Evolutionary conservation across 2,113 vertebrate genomes (phyloP), one percentile per base, ranked within the genome.

Genomic region (Hyaena hyaena): DNA sequence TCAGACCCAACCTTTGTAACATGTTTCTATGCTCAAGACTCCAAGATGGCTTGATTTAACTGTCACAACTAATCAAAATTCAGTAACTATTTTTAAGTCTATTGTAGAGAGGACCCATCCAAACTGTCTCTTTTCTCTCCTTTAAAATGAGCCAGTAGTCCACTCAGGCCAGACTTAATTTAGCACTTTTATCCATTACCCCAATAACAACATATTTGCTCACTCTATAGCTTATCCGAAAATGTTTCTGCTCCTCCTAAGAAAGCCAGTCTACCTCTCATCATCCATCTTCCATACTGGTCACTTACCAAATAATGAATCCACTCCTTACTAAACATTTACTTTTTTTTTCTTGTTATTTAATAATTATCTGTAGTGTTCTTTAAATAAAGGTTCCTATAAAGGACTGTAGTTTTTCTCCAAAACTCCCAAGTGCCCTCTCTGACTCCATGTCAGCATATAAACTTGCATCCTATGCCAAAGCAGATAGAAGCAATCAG

Each of bases 61-160:
- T 55, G n/a, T 31, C 43, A 43, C 14, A 79, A 43, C 33, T 91
- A 83, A 92, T 88, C 53, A n/a, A 95, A 95, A 77, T 77, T 39
- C 55, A 88, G 4, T 35, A 1, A 4, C 10, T 71, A 21, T 4
- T 69, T n/a, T 31, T 35, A 81, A 50, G n/a, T 53, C 23, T 55
- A 3, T 79, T 95, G 3, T 73, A 76, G 26, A 53, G 6, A 43
- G 16, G 4, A 66, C 39, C 2, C 10, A 33, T 79, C 24, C 24
- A 81, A 45, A 24, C 15, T 92, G 28, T 26, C n/a, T 65, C 23
- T 24, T 93, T 85, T 26, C 50, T 71, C 7, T 0, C 77, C 65
- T 89, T 33, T 35, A 43, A 80, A 45, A 35, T 48, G 45, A 95
- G 17, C 14, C 58, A 58, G 26, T 26, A 43, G 33, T 48, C n/a